These are phyloP conservation scores for Drosophila mayri DNA, from an alignment of 1,140 invertebrate species.

Conservation along the genomic window DNA sequence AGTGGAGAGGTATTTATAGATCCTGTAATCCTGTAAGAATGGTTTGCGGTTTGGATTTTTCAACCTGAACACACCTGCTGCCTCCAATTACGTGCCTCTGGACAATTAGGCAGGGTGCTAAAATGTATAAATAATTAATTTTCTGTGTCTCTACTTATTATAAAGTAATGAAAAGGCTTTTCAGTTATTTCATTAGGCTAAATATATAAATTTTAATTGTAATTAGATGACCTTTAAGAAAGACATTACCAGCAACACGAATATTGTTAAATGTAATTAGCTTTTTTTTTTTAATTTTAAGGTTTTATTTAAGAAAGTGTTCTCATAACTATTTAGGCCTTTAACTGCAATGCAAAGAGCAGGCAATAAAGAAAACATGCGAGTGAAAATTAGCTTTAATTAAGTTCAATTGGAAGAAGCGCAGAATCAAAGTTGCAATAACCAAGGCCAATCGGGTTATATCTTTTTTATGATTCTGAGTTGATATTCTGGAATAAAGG, in stretches of 20 bases:
- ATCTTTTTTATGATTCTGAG: constrained; percentile 2
- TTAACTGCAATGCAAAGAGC: constrained; percentile 5
- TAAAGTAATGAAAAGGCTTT: neutral
- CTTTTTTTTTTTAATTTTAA: neutral
- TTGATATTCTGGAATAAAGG: constrained; percentile 5
- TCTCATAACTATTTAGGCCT: neutral
- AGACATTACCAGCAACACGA: neutral
- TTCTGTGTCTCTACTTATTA: neutral
- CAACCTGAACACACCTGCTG: constrained; percentile 1
- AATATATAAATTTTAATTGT: neutral
- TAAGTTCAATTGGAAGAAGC: constrained; percentile 63
- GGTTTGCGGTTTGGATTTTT: constrained; percentile 32
- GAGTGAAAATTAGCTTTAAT: constrained; percentile 61
- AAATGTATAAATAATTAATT: constrained; percentile 22
- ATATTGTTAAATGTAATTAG: neutral
- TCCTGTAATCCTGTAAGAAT: constrained; percentile 14
- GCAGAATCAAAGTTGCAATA: constrained; percentile 50
- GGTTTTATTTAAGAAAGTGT: neutral
- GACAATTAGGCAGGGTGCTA: constrained; percentile 16
- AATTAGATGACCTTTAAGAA: neutral
- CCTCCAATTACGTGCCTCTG: neutral
- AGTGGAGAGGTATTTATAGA: constrained; percentile 34
- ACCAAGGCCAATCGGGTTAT: constrained; percentile 25
- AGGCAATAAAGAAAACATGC: constrained; percentile 24
- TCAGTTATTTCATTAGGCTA: neutral